Conservation (phyloP, 2,888 invertebrate genomes). For the Ramazzottius varieornatus region DNA sequence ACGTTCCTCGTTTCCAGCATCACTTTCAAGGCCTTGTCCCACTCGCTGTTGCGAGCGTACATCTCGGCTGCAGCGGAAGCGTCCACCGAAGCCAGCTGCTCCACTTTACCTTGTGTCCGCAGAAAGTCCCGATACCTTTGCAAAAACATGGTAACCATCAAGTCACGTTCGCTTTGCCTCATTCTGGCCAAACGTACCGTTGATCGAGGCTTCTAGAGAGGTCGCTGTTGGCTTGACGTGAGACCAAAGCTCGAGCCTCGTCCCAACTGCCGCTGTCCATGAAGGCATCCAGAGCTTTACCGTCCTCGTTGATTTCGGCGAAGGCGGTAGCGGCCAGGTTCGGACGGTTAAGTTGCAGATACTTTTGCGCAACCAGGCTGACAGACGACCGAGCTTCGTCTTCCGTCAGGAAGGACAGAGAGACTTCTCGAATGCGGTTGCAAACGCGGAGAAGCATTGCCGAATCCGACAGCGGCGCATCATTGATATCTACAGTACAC, state of each 20-base stretch:
- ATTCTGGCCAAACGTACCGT: too few species aligned
- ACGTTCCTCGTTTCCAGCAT: background rate
- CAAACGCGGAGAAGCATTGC: background rate
- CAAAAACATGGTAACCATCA: too few species aligned
- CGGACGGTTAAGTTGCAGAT: background rate
- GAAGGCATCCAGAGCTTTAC: background rate
- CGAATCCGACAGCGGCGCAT: background rate
- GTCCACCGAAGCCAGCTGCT: background rate
- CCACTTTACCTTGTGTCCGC: background rate
- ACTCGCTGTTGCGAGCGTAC: constrained; percentile 2
- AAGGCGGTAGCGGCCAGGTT: background rate
- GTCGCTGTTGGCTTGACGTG: background rate
- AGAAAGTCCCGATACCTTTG: background rate
- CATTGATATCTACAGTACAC: background rate
- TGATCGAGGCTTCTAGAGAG: background rate
- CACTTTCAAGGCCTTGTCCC: background rate
- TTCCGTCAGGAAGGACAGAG: background rate
- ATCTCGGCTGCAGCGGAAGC: background rate
- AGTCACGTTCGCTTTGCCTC: too few species aligned
- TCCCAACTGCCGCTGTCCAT: background rate
- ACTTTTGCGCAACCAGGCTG: background rate
- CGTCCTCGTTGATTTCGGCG: background rate
- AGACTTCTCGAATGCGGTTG: background rate
- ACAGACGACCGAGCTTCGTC: background rate
- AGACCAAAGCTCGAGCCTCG: background rate